Conservation (phyloP, 2,113 vertebrate species). For the Saguinus imperator region DNA sequence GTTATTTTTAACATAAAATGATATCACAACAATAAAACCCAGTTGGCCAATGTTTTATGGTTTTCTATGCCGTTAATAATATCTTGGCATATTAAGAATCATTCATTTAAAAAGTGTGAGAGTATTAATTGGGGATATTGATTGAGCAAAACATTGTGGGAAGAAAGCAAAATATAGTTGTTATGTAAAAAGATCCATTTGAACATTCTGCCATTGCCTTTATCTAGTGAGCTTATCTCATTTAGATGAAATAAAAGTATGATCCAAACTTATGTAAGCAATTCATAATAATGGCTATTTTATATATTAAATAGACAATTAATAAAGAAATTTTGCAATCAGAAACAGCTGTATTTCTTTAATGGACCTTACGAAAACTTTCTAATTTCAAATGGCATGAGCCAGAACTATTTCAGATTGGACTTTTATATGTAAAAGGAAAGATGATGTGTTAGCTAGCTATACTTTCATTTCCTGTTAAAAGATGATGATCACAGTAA, state of each 20-base stretch:
- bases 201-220: background rate
- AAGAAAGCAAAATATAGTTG: background rate
- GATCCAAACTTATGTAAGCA: background rate
- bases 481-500: background rate
- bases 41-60: background rate
- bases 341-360: background rate
- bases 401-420: background rate
- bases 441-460: background rate
- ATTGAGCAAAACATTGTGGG: background rate
- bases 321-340: background rate
- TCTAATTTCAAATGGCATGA: background rate
- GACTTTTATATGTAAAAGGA: background rate
- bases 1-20: background rate
- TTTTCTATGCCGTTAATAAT: background rate
- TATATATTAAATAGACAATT: background rate
- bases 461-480: background rate
- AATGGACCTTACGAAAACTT: background rate
- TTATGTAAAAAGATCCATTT: background rate
- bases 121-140: background rate
- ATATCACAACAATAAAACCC: background rate
- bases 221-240: background rate
- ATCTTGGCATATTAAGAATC: background rate
- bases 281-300: background rate
- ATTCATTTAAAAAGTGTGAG: background rate
- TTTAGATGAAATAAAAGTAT: background rate